Evolutionary conservation across 1,140 invertebrate genomes (phyloP), one percentile per base, ranked within the genome.

Genomic region (Catajapyx aquilonaris): DNA sequence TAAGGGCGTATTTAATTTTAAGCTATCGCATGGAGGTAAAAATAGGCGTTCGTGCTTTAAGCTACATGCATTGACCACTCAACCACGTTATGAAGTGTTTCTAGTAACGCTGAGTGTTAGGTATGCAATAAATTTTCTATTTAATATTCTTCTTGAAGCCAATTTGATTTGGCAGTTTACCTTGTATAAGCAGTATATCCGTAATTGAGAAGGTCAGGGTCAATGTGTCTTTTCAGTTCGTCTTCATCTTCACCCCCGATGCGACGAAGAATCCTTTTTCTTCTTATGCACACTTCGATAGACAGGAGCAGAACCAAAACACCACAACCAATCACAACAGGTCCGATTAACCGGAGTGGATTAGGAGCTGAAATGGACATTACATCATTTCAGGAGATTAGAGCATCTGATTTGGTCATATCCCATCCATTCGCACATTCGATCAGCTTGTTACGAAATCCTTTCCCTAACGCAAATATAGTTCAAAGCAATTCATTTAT

Each of bases 261-360:
- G 20, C 41, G 41, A 22, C 31, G 30, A 13, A 41, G 32, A 38
- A 44, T 41, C 41, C 42, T 39, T 21, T 33, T 30, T 7, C 42
- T 34, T 23, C 44, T 31, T 17, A 46, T n/a, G 31, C 46, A 47
- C 11, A 47, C 44, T 36, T 47, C 46, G 11, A 47, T 34, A 22
- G 44, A 43, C 17, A 47, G 39, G 11, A 47, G 17, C 0, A 47
- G 39, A 15, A 47, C 39, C 9, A 46, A 32, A 11, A 47, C 37
- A 4, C 46, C 46, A 37, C 44, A 47, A 10, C 36, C 35, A 11
- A 38, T 35, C 23, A 47, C 37, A 18, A 47, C 46, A 19, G 46
- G 46, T 0, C 46, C 46, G 19, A 47, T 40, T 20, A 47, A 36
- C 41, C 43, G 25, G 30, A 47, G 41, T 13, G 46, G 46, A 34